phyloP scores from a whole-genome alignment of 2,113 vertebrate species.

The Chelonoidis abingdonii region DNA sequence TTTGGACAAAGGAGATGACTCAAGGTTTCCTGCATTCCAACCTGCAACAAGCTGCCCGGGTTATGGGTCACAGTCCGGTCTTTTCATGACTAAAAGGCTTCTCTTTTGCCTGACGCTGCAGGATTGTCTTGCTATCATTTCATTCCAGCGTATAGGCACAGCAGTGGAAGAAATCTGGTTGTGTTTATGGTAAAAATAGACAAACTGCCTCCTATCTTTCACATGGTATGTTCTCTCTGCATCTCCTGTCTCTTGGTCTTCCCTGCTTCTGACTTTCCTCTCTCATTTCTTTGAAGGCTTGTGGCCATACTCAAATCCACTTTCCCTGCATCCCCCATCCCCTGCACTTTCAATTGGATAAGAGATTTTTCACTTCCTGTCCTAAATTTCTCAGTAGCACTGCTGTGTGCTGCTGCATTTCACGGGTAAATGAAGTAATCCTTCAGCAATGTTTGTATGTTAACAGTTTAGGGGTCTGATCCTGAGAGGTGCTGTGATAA shows the following conservation, averaged over 20 bases:
- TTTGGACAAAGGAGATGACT: not conserved
- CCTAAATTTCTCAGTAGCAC: not conserved
- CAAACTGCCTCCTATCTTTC: not conserved
- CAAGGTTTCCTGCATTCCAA: slow-evolving; percentile 16
- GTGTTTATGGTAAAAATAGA: not conserved
- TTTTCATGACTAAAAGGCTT: not conserved
- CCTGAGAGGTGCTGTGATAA: not conserved
- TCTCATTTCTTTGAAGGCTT: not conserved
- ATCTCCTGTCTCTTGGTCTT: not conserved
- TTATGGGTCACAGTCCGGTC: not conserved
- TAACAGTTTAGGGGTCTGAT: not conserved
- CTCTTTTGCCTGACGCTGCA: not conserved
- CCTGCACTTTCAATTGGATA: slow-evolving; percentile 3
- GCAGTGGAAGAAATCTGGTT: not conserved
- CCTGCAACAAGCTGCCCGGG: not conserved
- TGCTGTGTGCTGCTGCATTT: not conserved
- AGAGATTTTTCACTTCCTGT: not conserved
- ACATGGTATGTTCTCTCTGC: not conserved
- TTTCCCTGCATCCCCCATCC: not conserved
- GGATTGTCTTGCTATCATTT: not conserved
- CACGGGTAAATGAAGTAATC: not conserved
- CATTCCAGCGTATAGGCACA: not conserved
- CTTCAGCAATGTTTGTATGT: not conserved
- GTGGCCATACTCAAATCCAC: not conserved
- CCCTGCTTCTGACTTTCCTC: not conserved